Evolutionary conservation across 2,888 invertebrate genomes (phyloP), one percentile per base, ranked within the genome.

Genomic region (Tiliacea aurago): DNA sequence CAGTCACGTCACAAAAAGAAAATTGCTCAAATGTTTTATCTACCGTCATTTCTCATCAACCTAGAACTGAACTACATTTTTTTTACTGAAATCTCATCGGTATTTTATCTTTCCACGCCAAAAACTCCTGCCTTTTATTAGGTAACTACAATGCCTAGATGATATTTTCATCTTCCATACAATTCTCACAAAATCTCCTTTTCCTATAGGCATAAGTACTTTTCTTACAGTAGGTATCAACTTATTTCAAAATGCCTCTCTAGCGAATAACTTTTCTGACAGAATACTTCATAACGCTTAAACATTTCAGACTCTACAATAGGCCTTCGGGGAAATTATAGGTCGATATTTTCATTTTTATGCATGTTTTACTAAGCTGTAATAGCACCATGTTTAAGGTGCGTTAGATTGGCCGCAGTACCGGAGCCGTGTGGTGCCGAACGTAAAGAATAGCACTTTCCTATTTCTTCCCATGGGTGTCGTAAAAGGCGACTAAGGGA

Each of bases 291-390:
- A 70, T 78, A 70, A 68, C 33, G 70, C 20, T 59, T 15, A 56
- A 75, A 58, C 66, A 70, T 70, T 75, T 62, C 28, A 49, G 62
- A 45, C 33, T 33, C n/a, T 15, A 37, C 41, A 72, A 75, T 67
- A 64, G 71, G 75, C 20, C 84, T 75, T 68, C 10, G 33, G 83
- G 81, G 80, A 81, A 81, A 81, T 81, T 75, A 47, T 55, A 65
- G 65, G 49, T 33, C 33, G 43, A 65, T 73, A 73, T 70, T 73
- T 78, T 59, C 56, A 56, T 81, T 53, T 75, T 49, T 64, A 63
- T n/a, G 28, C 47, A 67, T 4, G 2, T 55, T 47, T 47, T 20
- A 43, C 1, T n/a, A 5, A 37, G 28, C 53, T 75, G 6, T 64
- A 41, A 47, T 41, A 65, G 28, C 28, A 28, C 4, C 10, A 43